These are phyloP conservation scores for Bombylius discolor DNA, from an alignment of 2,888 invertebrate genomes.

Conservation along the genomic window DNA sequence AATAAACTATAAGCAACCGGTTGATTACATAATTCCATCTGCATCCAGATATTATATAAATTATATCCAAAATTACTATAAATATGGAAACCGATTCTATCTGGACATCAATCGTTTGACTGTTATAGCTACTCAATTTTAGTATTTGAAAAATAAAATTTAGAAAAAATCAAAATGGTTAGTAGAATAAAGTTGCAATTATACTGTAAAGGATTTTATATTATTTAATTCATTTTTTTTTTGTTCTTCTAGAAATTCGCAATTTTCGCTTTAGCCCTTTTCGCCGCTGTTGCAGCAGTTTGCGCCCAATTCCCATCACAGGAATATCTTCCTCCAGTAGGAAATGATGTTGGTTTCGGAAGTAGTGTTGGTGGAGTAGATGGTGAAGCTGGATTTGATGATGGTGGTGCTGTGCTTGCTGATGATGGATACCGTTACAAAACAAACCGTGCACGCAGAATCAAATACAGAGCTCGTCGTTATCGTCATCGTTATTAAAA, in stretches of 20 bases:
- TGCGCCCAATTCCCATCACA: background rate
- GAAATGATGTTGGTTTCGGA: background rate
- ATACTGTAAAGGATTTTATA: background rate
- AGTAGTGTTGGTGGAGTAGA: background rate
- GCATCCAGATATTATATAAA: too few species aligned
- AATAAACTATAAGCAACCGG: too few species aligned
- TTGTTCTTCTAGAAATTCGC: background rate
- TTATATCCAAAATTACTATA: background rate
- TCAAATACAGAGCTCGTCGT: slow-evolving; percentile 4
- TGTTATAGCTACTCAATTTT: too few species aligned
- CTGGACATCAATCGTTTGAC: background rate
- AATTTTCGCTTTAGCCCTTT: background rate
- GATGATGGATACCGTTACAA: slow-evolving; percentile 2
- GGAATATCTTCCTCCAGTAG: slow-evolving; percentile 1
- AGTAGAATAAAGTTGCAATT: background rate
- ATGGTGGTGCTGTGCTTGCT: background rate
- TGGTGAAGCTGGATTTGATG: background rate
- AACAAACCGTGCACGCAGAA: background rate
- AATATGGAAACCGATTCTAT: background rate
- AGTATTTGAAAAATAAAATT: too few species aligned
- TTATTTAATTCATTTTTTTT: background rate
- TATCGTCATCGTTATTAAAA: slow-evolving; percentile 6
- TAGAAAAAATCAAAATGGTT: background rate
- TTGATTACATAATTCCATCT: too few species aligned
- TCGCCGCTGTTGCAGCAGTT: background rate